A percentile compares a stretch with the other conserved stretches of the same genome.
These are phyloP conservation scores for Xiphias gladius DNA, from an alignment of 2,113 vertebrate species.

Conservation along the genomic window DNA sequence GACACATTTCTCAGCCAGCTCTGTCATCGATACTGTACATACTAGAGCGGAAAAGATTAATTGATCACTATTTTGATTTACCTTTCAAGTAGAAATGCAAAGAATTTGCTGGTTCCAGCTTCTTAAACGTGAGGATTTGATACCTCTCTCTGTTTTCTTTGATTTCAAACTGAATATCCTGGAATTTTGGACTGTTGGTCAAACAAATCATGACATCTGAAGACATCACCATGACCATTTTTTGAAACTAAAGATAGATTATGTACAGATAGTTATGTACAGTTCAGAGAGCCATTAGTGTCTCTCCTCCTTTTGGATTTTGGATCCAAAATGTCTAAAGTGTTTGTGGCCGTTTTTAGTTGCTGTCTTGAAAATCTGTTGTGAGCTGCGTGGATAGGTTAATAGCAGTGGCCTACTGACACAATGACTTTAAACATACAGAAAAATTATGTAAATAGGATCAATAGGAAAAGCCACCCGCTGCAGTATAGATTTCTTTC, in stretches of 20 bases:
- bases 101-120: background rate
- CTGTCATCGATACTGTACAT: background rate
- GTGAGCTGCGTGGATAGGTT: background rate
- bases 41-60: background rate
- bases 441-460: slow-evolving; percentile 32
- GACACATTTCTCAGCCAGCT: too few species aligned
- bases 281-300: background rate
- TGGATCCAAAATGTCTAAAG: background rate
- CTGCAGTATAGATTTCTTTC: slow-evolving; percentile 45
- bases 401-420: slow-evolving; percentile 18
- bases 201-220: background rate
- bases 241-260: background rate
- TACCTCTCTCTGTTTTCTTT: background rate
- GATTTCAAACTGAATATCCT: background rate
- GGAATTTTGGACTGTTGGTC: background rate
- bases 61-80: background rate
- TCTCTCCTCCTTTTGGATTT: background rate
- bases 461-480: slow-evolving; percentile 37
- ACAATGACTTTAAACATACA: slow-evolving; percentile 31
- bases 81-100: background rate
- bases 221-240: too few species aligned
- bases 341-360: background rate
- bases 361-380: background rate
- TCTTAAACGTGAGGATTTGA: background rate
- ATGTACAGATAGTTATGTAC: background rate